Evolutionary conservation across 2,113 vertebrate species (phyloP).

Genomic region (Athene noctua): DNA sequence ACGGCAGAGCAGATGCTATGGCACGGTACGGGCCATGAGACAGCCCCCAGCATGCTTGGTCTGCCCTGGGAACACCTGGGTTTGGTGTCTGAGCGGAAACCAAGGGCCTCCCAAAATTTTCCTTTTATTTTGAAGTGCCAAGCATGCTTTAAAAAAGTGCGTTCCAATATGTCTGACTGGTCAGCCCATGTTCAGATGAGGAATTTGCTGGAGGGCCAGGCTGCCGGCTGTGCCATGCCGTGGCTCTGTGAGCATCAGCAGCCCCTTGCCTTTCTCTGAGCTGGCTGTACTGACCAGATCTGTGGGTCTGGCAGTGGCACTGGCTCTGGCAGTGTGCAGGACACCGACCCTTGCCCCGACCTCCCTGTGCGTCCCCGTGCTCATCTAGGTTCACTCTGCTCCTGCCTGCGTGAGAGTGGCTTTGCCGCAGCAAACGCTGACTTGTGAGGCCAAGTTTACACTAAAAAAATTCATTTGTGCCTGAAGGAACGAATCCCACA

Average conservation of each 20-base stretch:
- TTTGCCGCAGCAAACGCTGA: neutral
- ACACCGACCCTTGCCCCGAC: accelerated
- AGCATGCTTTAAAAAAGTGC: neutral
- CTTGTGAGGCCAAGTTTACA: neutral
- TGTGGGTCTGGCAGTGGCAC: neutral
- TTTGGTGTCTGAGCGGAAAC: neutral
- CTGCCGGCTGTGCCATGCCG: accelerated
- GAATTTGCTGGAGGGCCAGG: neutral
- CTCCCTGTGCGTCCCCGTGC: accelerated
- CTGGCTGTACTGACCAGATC: neutral
- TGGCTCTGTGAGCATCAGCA: neutral
- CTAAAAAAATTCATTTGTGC: slow-evolving; percentile 6
- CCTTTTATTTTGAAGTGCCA: neutral
- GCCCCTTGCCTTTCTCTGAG: neutral
- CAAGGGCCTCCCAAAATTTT: neutral
- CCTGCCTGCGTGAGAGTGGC: neutral
- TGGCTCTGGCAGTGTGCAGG: accelerated
- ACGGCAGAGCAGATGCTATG: neutral
- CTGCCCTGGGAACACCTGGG: neutral
- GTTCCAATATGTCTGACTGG: neutral
- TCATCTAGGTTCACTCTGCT: neutral
- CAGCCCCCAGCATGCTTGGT: neutral
- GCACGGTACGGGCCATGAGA: accelerated
- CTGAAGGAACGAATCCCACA: neutral
- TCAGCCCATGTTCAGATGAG: accelerated